Evolutionary conservation across 2,888 invertebrate species (phyloP).

Genomic region (Apoda limacodes): DNA sequence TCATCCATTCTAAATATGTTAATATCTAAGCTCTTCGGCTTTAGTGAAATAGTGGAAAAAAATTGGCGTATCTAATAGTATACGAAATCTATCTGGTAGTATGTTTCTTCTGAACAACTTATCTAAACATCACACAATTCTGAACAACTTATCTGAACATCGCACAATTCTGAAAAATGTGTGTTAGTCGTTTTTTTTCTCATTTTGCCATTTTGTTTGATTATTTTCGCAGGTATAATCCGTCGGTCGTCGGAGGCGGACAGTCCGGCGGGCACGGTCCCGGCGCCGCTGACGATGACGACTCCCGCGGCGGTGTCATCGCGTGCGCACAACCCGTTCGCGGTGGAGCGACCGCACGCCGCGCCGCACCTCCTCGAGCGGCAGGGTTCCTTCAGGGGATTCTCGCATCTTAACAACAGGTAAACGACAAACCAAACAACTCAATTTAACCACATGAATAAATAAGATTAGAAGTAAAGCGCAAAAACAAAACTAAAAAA

Average conservation of each 20-base stretch:
- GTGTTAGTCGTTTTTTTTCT: slow-evolving; percentile 16
- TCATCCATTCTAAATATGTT: too few relatives aligned
- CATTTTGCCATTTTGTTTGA: slow-evolving; percentile 38
- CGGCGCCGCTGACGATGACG: slow-evolving; percentile 19
- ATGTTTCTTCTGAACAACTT: too few relatives aligned
- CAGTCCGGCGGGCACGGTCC: slow-evolving; percentile 20
- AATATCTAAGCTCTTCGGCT: too few relatives aligned
- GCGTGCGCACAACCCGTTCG: slow-evolving; percentile 84
- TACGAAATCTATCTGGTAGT: too few relatives aligned
- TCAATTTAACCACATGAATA: too few relatives aligned
- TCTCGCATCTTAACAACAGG: slow-evolving; percentile 79
- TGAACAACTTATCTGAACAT: slow-evolving; percentile 12
- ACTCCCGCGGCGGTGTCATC: slow-evolving; percentile 35
- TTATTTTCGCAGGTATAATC: slow-evolving; percentile 34
- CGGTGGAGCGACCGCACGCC: slow-evolving; percentile 95
- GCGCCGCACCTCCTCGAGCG: slow-evolving; percentile 94
- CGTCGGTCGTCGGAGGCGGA: slow-evolving; percentile 55
- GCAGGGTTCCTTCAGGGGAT: slow-evolving; percentile 95
- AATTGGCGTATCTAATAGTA: too few relatives aligned
- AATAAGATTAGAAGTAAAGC: too few relatives aligned
- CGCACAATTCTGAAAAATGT: not conserved
- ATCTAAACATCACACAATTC: too few relatives aligned
- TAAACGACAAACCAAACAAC: too few relatives aligned
- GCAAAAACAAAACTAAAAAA: too few relatives aligned
- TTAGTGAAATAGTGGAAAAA: too few relatives aligned